A percentile compares a stretch with the other conserved stretches of the same genome.
Evolutionary conservation across 1,140 invertebrate species (phyloP).

Genomic region (Oedothorax gibbosus): DNA sequence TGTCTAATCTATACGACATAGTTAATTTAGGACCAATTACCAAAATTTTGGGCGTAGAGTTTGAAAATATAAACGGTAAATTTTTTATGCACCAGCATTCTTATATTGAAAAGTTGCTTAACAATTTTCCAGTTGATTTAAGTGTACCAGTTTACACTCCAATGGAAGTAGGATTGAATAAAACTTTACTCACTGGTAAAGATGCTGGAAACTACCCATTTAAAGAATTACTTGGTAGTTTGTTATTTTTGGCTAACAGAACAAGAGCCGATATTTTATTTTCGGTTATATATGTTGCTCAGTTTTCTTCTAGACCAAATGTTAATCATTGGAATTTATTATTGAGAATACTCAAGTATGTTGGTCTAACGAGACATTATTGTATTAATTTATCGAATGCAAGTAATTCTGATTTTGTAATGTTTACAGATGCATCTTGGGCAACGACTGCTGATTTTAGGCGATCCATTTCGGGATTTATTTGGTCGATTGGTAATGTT

Average conservation of each 20-base stretch:
- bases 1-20: background rate
- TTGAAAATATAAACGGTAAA: background rate
- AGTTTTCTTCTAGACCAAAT: slow-evolving; percentile 7
- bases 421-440: slow-evolving; percentile 13
- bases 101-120: background rate
- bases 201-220: background rate
- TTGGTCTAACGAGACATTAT: background rate
- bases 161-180: background rate
- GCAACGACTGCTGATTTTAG: background rate
- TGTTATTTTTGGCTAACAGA: slow-evolving; percentile 2
- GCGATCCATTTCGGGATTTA: background rate
- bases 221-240: background rate
- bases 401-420: background rate
- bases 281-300: slow-evolving; percentile 5
- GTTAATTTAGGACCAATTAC: no score
- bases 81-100: background rate
- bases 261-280: slow-evolving; percentile 11
- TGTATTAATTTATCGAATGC: background rate
- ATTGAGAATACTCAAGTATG: background rate
- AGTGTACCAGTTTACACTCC: background rate
- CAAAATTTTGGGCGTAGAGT: no score
- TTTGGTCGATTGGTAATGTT: slow-evolving; percentile 5
- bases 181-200: background rate
- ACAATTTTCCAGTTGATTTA: background rate
- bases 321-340: slow-evolving; percentile 1